These are phyloP conservation scores for Cricetomys ansorgei DNA, from an alignment of 2,113 vertebrate genomes.

Conservation along the genomic window DNA sequence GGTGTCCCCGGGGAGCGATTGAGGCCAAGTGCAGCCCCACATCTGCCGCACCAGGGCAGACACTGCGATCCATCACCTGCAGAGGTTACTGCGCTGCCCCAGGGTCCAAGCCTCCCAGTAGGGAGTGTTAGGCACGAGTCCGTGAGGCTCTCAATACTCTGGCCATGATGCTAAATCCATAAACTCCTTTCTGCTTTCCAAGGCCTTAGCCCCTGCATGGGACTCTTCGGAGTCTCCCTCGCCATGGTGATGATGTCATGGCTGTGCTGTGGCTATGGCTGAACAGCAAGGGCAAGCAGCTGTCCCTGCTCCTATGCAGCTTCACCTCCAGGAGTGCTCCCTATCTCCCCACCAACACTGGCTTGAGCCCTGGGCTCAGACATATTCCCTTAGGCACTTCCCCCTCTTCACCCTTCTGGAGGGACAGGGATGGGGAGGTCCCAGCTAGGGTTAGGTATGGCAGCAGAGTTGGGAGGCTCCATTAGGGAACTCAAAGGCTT, in stretches of 20 bases:
- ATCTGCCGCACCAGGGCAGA: constrained; percentile 81
- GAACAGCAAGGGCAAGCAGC: fast-evolving
- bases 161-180: background rate
- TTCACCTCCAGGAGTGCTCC: background rate
- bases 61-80: constrained; percentile 83
- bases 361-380: background rate
- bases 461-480: background rate
- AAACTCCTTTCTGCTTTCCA: background rate
- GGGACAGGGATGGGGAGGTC: background rate
- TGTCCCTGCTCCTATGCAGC: fast-evolving
- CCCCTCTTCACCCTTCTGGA: background rate
- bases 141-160: background rate
- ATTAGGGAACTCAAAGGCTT: background rate
- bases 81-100: background rate
- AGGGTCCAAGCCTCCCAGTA: background rate
- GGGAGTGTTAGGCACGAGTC: background rate
- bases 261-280: background rate
- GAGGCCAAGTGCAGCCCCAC: constrained; percentile 84
- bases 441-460: fast-evolving
- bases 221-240: background rate
- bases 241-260: fast-evolving
- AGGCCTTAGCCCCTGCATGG: background rate
- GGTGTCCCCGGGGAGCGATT: constrained; percentile 86
- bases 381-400: background rate
- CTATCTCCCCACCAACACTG: background rate